A percentile compares a stretch with the other conserved stretches of the same genome.
Conservation (phyloP, 2,888 invertebrate genomes). For the Andricus curvator region DNA sequence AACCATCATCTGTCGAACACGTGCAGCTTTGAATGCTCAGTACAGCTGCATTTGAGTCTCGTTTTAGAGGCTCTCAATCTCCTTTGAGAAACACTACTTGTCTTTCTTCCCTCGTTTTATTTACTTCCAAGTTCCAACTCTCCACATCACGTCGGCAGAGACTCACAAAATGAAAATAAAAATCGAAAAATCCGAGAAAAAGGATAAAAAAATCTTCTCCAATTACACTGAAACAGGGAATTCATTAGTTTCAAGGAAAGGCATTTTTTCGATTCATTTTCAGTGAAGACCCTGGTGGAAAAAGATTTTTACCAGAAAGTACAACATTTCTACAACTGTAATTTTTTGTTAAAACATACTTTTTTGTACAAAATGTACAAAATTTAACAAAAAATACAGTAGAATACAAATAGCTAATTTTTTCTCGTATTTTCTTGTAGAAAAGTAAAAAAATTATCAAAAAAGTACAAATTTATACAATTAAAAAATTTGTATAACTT, state of each 20-base stretch:
- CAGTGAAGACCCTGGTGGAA: no score
- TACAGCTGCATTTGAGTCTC: slow-evolving; percentile 38
- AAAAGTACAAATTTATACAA: no score
- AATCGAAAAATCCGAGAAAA: background rate
- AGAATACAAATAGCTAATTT: no score
- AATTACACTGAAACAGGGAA: background rate
- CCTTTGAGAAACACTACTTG: slow-evolving; percentile 26
- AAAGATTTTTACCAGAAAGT: no score
- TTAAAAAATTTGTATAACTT: no score
- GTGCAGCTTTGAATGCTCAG: slow-evolving; percentile 48
- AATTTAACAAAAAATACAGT: no score
- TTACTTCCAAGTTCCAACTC: slow-evolving; percentile 17
- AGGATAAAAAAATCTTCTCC: background rate
- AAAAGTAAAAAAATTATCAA: no score
- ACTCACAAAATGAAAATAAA: background rate
- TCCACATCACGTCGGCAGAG: background rate
- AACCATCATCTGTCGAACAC: slow-evolving; percentile 55
- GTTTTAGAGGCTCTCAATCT: slow-evolving; percentile 48
- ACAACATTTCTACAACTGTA: no score
- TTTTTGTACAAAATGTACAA: no score
- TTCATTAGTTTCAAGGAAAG: background rate
- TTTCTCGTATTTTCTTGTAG: no score
- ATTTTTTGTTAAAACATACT: no score
- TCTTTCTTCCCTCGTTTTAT: slow-evolving; percentile 39
- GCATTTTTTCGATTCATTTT: background rate